These are phyloP conservation scores for Drosophila baimaii DNA, from an alignment of 1,140 invertebrate genomes.

Conservation along the genomic window DNA sequence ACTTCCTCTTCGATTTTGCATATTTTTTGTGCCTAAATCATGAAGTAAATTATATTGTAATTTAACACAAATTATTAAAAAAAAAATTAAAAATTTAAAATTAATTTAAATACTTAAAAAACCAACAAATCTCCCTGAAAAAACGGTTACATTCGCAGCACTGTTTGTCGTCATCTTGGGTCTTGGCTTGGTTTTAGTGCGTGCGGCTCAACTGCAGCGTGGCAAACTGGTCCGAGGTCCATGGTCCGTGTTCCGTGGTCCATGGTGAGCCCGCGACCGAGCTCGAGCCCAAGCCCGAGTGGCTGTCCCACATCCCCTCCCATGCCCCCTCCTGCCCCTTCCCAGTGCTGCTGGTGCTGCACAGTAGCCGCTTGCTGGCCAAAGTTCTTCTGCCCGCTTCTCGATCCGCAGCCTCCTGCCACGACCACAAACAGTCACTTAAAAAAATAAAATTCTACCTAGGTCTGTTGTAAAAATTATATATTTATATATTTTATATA, in stretches of 20 bases:
- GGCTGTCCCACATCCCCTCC: slow-evolving; percentile 4
- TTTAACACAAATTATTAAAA: too few relatives aligned
- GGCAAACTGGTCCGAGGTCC: slow-evolving; percentile 66
- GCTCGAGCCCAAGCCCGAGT: slow-evolving; percentile 2
- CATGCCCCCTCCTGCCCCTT: not conserved
- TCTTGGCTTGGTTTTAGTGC: slow-evolving; percentile 64
- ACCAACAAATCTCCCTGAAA: not conserved
- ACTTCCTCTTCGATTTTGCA: too few relatives aligned
- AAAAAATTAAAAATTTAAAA: too few relatives aligned
- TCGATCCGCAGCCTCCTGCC: slow-evolving; percentile 35
- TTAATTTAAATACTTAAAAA: too few relatives aligned
- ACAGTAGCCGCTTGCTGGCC: slow-evolving; percentile 60
- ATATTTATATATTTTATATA: too few relatives aligned
- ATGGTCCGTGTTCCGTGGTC: slow-evolving; percentile 44
- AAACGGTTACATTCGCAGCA: not conserved
- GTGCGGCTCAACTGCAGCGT: slow-evolving; percentile 74
- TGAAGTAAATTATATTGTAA: too few relatives aligned
- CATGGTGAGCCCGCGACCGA: slow-evolving; percentile 10
- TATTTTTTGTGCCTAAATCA: too few relatives aligned
- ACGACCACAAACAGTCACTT: slow-evolving; percentile 39
- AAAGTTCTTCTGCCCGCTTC: slow-evolving; percentile 27
- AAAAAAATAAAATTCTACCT: not conserved
- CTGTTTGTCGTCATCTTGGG: slow-evolving; percentile 35
- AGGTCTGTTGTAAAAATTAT: not conserved
- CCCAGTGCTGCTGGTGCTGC: slow-evolving; percentile 17